Base-by-base conservation (phyloP, 1,140 invertebrate species). In the Chelonus insularis region DNA sequence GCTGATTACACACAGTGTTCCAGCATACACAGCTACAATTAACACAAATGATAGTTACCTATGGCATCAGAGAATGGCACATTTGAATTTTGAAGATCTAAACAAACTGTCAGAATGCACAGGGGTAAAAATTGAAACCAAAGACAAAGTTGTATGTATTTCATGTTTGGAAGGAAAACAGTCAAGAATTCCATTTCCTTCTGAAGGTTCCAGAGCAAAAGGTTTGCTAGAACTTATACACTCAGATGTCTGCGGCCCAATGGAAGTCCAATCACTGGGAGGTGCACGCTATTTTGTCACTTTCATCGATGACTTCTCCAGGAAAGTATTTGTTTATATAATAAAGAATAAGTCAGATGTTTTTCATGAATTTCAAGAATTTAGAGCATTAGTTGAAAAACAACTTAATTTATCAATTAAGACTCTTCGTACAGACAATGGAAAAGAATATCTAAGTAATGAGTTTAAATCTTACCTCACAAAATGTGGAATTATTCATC, bases 361-460 rank as follows among this genome's bases (percentile, higher is more conserved):
- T 9, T 68, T 77, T 36, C 58, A 65, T 18, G 65, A 66, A 16
- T 76, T 79, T 58, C 57, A 65, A 64, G 65, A 68, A 64, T 71
- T 65, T 54, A 76, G 61, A 62, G 55, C 21, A 57, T 14, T 55
- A 57, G 72, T 63, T 68, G 68, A 78, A 57, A 78, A 71, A 51
- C 72, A 82, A 67, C 66, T 55, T 2, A 69, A 61, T 36, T 70
- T 64, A 2, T 70, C 69, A 41, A 62, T 72, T 4, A 74, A 71
- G 50, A 57, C 12, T 32, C 34, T 82, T 1, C 73, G 74, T 48
- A 70, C 67, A 48, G 81, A 83, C 51, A 83, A 83, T 68, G 82
- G 80, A 2, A 69, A 21, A 14, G 81, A 83, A 64, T 81, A 78
- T 65, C 37, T 68, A 0, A 79, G 69, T 54, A 61, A 64, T 9